Conservation (phyloP, 2,113 vertebrate species). For the Seriola rivoliana region DNA sequence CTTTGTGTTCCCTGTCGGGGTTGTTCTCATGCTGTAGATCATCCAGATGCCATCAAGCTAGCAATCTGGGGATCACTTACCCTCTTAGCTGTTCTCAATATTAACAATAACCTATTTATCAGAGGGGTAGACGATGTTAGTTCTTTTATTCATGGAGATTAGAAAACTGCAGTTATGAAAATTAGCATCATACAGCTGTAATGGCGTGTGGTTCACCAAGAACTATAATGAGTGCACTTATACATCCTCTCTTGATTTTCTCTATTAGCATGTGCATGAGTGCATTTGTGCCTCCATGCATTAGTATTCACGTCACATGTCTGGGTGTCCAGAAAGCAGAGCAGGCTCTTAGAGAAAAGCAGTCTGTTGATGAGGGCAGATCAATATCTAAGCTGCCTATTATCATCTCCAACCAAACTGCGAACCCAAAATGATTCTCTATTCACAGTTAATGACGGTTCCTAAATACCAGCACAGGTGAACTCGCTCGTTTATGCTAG, state of each 20-base stretch:
- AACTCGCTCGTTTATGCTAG: conserved; percentile 63
- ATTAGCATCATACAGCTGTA: conserved; percentile 3
- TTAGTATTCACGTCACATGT: conserved; percentile 68
- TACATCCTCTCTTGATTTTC: conserved; percentile 50
- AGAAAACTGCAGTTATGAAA: conserved; percentile 7
- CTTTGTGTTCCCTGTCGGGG: neutral
- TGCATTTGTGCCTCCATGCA: conserved; percentile 33
- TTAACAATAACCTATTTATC: conserved; percentile 21
- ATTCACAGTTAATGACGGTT: conserved; percentile 72
- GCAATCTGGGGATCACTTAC: neutral
- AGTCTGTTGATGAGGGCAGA: conserved; percentile 72
- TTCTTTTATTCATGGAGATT: neutral
- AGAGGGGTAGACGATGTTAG: neutral
- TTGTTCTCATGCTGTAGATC: conserved; percentile 6
- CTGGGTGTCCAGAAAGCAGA: conserved; percentile 52
- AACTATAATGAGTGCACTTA: conserved; percentile 40
- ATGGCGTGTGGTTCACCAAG: conserved; percentile 18
- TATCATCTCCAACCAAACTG: conserved; percentile 69
- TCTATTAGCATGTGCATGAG: conserved; percentile 46
- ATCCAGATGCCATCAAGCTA: conserved; percentile 25
- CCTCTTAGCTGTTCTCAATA: conserved; percentile 3
- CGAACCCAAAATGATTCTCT: conserved; percentile 67
- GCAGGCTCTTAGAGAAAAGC: conserved; percentile 65
- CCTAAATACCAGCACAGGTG: conserved; percentile 63
- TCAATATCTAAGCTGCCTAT: conserved; percentile 76